Evolutionary conservation across 2,888 invertebrate species (phyloP).

Genomic region (Lamellibrachia satsuma): DNA sequence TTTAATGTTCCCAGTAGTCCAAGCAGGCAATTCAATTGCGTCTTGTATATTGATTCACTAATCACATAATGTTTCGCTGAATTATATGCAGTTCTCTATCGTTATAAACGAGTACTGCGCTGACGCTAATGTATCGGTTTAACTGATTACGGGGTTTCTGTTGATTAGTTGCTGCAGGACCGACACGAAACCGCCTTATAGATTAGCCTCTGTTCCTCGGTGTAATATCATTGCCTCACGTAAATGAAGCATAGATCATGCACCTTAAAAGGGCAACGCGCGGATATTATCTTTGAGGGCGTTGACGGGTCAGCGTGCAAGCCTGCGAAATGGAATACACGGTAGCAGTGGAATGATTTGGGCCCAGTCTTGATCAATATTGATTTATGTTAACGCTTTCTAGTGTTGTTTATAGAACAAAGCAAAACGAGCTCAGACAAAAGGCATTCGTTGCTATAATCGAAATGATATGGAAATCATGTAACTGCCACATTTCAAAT

Average conservation of each 20-base stretch:
- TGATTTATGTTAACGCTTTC: not conserved
- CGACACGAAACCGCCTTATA: not conserved
- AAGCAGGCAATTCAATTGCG: not conserved
- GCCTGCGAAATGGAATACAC: not conserved
- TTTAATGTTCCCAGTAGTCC: not conserved
- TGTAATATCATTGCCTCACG: not conserved
- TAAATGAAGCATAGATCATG: not conserved
- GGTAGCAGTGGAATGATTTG: not conserved
- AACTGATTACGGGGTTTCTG: not conserved
- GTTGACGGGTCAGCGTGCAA: slow-evolving; percentile 13
- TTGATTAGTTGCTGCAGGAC: not conserved
- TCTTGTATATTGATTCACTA: not conserved
- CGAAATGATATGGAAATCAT: not conserved
- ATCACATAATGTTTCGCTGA: not conserved
- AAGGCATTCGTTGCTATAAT: not conserved
- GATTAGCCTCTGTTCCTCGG: not conserved
- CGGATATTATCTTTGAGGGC: not conserved
- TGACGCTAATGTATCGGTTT: not conserved
- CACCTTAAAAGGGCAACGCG: not conserved
- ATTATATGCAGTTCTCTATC: not conserved
- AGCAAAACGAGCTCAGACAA: not conserved
- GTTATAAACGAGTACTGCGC: not conserved
- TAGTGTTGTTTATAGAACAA: not conserved
- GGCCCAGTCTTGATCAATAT: not conserved
- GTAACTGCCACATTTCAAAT: not conserved